A percentile compares a stretch with the other conserved stretches of the same genome.
Evolutionary conservation across 2,888 invertebrate genomes (phyloP).

Genomic region (Rutpela maculata): DNA sequence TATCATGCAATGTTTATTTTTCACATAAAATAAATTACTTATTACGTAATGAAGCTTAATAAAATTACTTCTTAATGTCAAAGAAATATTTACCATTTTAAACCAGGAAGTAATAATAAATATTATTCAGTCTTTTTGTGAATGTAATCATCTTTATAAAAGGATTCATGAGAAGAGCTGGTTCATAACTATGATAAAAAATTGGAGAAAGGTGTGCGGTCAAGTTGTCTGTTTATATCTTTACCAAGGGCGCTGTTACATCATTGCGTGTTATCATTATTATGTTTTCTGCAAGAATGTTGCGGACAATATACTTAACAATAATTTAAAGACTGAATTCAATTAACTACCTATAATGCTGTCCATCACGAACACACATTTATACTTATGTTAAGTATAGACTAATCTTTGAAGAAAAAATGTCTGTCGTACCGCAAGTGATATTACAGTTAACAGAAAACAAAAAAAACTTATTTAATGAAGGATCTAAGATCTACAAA

Average conservation of each 20-base stretch:
- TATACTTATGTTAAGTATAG: too few species aligned
- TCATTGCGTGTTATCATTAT: background rate
- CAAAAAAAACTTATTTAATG: too few species aligned
- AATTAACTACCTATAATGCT: too few species aligned
- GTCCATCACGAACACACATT: too few species aligned
- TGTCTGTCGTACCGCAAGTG: too few species aligned
- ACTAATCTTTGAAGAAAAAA: too few species aligned
- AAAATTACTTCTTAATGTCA: slow-evolving; percentile 31
- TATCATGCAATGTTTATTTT: background rate
- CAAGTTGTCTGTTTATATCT: slow-evolving; percentile 14
- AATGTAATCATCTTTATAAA: slow-evolving; percentile 38
- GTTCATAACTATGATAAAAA: slow-evolving; percentile 13
- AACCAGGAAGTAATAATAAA: slow-evolving; percentile 28
- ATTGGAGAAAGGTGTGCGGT: slow-evolving; percentile 39
- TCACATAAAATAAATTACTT: slow-evolving; percentile 3
- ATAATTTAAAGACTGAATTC: too few species aligned
- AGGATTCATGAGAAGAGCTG: slow-evolving; percentile 24
- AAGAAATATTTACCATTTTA: slow-evolving; percentile 19
- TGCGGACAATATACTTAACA: background rate
- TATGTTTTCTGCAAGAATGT: background rate
- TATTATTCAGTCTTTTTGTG: slow-evolving; percentile 25
- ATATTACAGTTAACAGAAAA: too few species aligned
- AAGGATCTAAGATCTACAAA: too few species aligned
- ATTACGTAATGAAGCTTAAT: slow-evolving; percentile 16
- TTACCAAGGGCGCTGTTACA: slow-evolving; percentile 19